A percentile compares a stretch with the other conserved stretches of the same genome.
These are phyloP conservation scores for Eueides isabella DNA, from an alignment of 1,140 invertebrate genomes.

Conservation along the genomic window DNA sequence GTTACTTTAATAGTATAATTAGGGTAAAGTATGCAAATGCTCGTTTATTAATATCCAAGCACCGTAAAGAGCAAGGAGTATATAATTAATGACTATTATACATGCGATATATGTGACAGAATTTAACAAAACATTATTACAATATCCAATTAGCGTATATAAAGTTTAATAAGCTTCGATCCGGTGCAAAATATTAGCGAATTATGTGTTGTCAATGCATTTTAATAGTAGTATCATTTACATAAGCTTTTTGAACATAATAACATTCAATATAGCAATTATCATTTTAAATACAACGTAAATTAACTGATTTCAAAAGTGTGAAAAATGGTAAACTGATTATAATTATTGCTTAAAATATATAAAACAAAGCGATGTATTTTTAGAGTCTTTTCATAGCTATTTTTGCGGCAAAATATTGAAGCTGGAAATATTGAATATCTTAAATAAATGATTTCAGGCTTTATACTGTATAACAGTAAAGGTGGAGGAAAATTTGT, in stretches of 20 bases:
- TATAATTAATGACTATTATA: constrained; percentile 60
- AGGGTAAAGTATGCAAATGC: constrained; percentile 26
- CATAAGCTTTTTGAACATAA: constrained; percentile 25
- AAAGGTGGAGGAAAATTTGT: too few relatives aligned
- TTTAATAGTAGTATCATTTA: constrained; percentile 23
- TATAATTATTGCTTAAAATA: too few relatives aligned
- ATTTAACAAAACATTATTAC: constrained; percentile 13
- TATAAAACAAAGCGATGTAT: too few relatives aligned
- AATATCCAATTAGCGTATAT: constrained; percentile 11
- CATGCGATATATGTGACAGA: constrained; percentile 53
- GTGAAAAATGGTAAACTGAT: too few relatives aligned
- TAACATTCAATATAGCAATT: constrained; percentile 25
- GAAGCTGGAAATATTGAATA: too few relatives aligned
- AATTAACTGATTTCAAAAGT: background rate
- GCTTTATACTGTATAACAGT: too few relatives aligned
- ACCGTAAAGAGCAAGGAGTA: constrained; percentile 42
- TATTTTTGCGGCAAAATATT: too few relatives aligned
- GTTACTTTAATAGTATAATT: constrained; percentile 32
- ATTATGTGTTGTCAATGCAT: constrained; percentile 23
- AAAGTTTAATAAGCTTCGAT: constrained; percentile 9
- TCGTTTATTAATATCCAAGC: constrained; percentile 29
- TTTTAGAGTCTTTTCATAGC: too few relatives aligned
- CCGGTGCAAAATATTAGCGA: background rate
- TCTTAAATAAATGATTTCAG: too few relatives aligned
- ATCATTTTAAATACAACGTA: background rate